Evolutionary conservation across 1,140 invertebrate species (phyloP), one percentile per base, ranked within the genome.

Genomic region (Acromyrmex heyeri): DNA sequence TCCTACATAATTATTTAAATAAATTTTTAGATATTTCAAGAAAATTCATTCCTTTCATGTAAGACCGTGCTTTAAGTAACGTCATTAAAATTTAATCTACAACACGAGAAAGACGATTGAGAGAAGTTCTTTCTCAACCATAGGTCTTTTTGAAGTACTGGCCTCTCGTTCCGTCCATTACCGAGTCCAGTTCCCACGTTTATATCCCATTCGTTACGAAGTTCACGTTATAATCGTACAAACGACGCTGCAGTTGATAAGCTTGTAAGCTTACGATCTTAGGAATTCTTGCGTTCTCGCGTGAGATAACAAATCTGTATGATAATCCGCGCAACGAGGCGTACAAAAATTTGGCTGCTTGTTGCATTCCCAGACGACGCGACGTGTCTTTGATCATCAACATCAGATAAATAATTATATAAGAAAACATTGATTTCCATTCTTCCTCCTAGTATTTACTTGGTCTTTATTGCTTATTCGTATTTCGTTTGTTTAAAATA

Each of bases 181-280:
- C 55, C n/a, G 48, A 83, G 69, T 85, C 34, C 53, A 72, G 81
- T 86, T 78, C 75, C 83, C 85, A 86, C 67, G 87, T 77, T 79
- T 85, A 88, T 79, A 88, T 86, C 73, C 78, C 82, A 86, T 73
- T 82, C 27, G 16, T 38, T 50, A 61, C 38, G 50, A 75, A 62
- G 55, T 73, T 24, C 55, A 61, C 67, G 34, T 73, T 27, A 61
- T 62, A 83, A 75, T 83, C 55, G 79, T n/a, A 34, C 53, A 82
- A 73, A 82, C 24, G 34, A 73, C 34, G 34, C 34, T 53, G 30
- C 50, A 50, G 65, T 44, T 64, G 55, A 62, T 83, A 73, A 75
- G 24, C 69, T 73, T 34, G 14, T 16, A 24, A 65, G 55, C 50
- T n/a, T 55, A 55, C n/a, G 3, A 55, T 69, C 64, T 34, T 34